A percentile compares a stretch with the other conserved stretches of the same genome.
phyloP scores from a whole-genome alignment of 2,888 invertebrate species.

The Griposia aprilina region DNA sequence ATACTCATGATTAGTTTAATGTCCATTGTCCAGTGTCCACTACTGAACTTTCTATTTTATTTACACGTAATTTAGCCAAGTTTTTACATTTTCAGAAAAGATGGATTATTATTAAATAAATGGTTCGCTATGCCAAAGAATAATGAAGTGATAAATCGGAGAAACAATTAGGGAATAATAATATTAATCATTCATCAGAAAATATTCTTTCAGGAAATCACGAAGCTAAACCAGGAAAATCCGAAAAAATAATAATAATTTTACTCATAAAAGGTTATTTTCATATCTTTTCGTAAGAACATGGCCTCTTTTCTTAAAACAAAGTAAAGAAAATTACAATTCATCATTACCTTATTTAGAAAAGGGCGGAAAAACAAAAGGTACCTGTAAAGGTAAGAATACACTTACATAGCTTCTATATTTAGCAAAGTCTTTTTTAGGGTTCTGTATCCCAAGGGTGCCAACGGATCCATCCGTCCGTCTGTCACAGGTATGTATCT shows the following conservation, averaged over 20 bases:
- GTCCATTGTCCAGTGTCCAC: not conserved
- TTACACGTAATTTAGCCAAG: not conserved
- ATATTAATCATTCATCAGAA: not conserved
- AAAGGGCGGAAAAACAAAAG: constrained; percentile 5
- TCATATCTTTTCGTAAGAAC: not conserved
- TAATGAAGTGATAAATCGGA: not conserved
- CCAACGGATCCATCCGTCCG: not conserved
- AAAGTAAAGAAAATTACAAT: constrained; percentile 6
- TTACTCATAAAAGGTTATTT: constrained; percentile 7
- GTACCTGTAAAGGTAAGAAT: not conserved
- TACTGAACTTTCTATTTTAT: not conserved
- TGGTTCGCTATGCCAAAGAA: not conserved
- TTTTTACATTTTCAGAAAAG: too few species aligned
- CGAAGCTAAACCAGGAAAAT: not conserved
- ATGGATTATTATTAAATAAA: not conserved
- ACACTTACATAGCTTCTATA: not conserved
- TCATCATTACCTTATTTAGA: not conserved
- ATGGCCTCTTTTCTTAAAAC: not conserved
- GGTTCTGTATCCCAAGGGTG: not conserved
- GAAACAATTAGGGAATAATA: not conserved
- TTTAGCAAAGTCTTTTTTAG: not conserved
- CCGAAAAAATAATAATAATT: not conserved
- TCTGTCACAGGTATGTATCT: not conserved
- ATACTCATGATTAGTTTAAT: constrained; percentile 14
- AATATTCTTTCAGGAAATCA: not conserved